phyloP scores from a whole-genome alignment of 2,797 vertebrate genomes.

The Anabacerthia variegaticeps region DNA sequence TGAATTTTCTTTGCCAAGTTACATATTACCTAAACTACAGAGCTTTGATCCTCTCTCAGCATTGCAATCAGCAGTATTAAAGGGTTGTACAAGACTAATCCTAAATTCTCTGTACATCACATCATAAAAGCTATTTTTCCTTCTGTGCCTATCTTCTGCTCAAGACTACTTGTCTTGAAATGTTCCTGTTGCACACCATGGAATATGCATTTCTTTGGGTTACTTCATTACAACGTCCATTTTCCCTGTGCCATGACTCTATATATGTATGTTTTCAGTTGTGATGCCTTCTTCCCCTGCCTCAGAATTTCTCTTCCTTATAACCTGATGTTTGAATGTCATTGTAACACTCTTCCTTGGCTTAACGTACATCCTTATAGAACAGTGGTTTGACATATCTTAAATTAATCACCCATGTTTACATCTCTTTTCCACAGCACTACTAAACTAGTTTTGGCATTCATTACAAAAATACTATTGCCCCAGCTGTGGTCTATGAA shows the following conservation, averaged over 20 bases:
- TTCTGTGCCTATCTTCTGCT: neutral
- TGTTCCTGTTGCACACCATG: neutral
- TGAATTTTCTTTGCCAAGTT: neutral
- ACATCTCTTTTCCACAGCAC: neutral
- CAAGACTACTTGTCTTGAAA: neutral
- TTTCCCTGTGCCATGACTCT: neutral
- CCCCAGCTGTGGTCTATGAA: neutral
- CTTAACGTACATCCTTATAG: neutral
- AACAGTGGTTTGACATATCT: neutral
- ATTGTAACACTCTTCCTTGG: neutral
- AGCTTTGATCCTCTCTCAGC: neutral
- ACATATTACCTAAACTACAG: neutral
- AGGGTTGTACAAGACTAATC: neutral
- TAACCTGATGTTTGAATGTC: neutral
- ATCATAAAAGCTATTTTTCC: neutral
- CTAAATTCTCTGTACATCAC: neutral
- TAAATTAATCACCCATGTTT: neutral
- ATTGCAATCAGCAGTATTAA: neutral
- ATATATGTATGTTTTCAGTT: neutral
- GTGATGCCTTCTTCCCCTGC: neutral
- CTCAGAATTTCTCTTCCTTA: neutral
- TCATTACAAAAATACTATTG: neutral
- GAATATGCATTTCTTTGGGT: neutral
- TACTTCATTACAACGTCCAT: neutral
- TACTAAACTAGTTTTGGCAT: neutral